Evolutionary conservation across 1,140 invertebrate genomes (phyloP).

Genomic region (Nebria ingens): DNA sequence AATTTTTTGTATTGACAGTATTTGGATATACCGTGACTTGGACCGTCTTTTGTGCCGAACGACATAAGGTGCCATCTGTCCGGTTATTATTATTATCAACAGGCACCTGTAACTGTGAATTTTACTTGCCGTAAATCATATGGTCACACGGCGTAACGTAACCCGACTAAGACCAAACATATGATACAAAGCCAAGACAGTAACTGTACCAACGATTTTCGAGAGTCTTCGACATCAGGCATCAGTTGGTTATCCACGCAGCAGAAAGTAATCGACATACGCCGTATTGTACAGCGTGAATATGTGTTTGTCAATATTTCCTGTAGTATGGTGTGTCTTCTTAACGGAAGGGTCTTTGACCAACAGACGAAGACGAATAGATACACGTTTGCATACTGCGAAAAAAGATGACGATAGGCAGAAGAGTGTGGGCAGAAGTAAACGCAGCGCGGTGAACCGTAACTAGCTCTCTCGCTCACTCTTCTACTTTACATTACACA

Average conservation of each 20-base stretch:
- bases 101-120: slow-evolving; percentile 6
- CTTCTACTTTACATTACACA: too few relatives aligned
- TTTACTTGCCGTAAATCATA: not conserved
- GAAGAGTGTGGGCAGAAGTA: too few relatives aligned
- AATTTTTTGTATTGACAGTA: too few relatives aligned
- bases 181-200: not conserved
- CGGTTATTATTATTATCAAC: not conserved
- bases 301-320: not conserved
- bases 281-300: too few relatives aligned
- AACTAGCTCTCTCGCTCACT: too few relatives aligned
- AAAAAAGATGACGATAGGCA: too few relatives aligned
- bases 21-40: not conserved
- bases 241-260: too few relatives aligned
- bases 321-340: not conserved
- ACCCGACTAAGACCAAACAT: not conserved
- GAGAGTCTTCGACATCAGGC: not conserved
- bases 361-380: not conserved
- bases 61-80: slow-evolving; percentile 1
- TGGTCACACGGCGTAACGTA: not conserved
- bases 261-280: not conserved
- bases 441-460: too few relatives aligned
- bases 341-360: not conserved
- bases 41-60: not conserved
- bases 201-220: not conserved
- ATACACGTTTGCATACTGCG: not conserved